Base-by-base conservation (phyloP, 2,888 invertebrate species). In the Aspidiotus destructor region DNA sequence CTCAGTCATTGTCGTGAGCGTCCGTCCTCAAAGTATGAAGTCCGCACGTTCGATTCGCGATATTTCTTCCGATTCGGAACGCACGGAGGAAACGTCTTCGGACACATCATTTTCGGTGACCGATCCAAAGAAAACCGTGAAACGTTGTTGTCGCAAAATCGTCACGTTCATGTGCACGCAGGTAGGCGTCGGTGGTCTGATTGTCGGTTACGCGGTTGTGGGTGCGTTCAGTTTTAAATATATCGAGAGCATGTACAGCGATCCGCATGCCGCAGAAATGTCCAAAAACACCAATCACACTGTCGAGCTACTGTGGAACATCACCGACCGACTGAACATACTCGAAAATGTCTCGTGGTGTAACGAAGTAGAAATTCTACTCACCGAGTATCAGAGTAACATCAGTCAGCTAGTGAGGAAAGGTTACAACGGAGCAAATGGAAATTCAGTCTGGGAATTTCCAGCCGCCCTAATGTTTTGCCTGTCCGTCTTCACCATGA, bases 161-260 rank as follows among this genome's bases (percentile, higher is more conserved):
- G 85, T 90, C 69, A 90, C 91, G 8, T 92, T 92, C 75, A 92
- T 92, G 92, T 92, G 90, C 79, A 92, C 92, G 8, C 92, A 92
- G 82, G 87, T 89, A 75, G 92, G 92, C 73, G 92, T 92, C 48
- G 92, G 92, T 69, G 92, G 89, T 9, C 80, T 92, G 16, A 88
- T 92, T 60, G 89, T 92, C 3, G 86, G 90, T 72, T 92, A 92
- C 76, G 89, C 92, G 41, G 85, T 92, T 68, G 84, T 91, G 42
- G 92, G 92, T 0, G 92, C 92, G 0, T 84, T 88, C 16, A 84
- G 87, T 60, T 92, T 92, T 77, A 86, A 85, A 78, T 82, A 85
- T 73, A 86, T 92, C 58, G 92, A 92, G 76, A 76, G 77, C 60
- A 73, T 74, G 16, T 75, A 74, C 41, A 79, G 82, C 41, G 81